These are phyloP conservation scores for Limosa lapponica DNA, from an alignment of 2,797 vertebrate genomes.

Conservation along the genomic window DNA sequence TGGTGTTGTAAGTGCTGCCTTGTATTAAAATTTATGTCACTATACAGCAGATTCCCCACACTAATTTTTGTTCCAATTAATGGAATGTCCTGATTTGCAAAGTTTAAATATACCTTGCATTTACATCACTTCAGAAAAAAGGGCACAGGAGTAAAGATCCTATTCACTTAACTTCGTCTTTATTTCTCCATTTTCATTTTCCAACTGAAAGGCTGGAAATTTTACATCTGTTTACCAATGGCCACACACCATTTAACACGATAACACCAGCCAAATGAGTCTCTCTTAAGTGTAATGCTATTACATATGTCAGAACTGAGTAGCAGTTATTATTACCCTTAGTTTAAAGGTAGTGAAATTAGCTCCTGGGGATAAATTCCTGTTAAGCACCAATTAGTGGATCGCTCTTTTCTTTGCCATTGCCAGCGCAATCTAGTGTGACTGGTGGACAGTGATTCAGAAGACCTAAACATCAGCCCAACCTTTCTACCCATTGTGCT, in stretches of 20 bases:
- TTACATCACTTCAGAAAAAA: not conserved
- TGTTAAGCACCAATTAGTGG: not conserved
- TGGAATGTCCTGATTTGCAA: not conserved
- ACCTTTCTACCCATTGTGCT: not conserved
- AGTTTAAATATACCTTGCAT: not conserved
- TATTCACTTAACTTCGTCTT: not conserved
- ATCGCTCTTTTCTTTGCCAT: not conserved
- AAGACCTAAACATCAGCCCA: not conserved
- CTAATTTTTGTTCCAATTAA: not conserved
- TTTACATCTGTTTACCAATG: constrained; percentile 39
- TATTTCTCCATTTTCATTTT: constrained; percentile 6
- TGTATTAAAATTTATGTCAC: not conserved
- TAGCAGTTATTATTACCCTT: constrained; percentile 1
- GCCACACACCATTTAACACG: not conserved
- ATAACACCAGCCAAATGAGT: constrained; percentile 8
- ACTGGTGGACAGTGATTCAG: not conserved
- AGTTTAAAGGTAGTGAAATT: constrained; percentile 23
- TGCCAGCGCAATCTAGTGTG: not conserved
- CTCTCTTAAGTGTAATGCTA: not conserved
- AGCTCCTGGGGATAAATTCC: constrained; percentile 17
- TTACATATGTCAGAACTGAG: not conserved
- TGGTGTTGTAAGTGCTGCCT: not conserved
- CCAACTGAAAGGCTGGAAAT: not conserved
- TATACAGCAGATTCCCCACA: not conserved
- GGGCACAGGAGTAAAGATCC: not conserved